Base-by-base conservation (phyloP, 2,797 vertebrate genomes). In the Myripristis jacobus region DNA sequence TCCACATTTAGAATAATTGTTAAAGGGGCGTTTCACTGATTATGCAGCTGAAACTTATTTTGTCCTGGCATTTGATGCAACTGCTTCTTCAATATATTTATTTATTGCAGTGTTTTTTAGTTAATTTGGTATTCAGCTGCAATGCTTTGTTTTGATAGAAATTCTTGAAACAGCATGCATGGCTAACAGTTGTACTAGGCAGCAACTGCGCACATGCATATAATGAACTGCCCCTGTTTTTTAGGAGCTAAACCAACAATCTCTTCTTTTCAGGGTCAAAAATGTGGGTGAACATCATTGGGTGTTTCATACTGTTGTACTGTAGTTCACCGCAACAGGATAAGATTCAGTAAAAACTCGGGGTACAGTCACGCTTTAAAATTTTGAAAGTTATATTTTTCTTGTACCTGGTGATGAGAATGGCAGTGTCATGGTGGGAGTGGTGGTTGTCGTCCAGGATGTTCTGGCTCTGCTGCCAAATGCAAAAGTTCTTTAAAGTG, bases 401-500 rank as follows among this genome's bases (percentile, higher is more conserved):
- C 24, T 15, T 55, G 59, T 70, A 99, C 98, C 97, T 97, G 71
- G 98, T 99, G 77, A 99, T 95, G 53, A 99, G 95, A 81, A 99
- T 97, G 0, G 98, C 97, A 0, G 98, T 99, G 78, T 99, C 98
- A 0, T 99, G 96, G 54, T 95, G 95, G 19, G 94, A 95, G 59
- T 94, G 96, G 75, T 97, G 96, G 78, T 92, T 96, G 79, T 97
- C 97, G 71, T 96, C 96, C 0, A 92, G 91, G 70, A 93, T 87
- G 77, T 98, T 99, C 90, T 97, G 95, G 15, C 91, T 95, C 82
- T 98, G 96, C 86, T 99, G 98, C 98, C 98, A 99, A 66, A 98
- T 96, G 88, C 98, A 99, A 74, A 99, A 99, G 89, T 97, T 99
- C 93, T 97, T 99, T 93, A 99, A 92, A 74, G 97, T 99, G 88